A percentile compares a stretch with the other conserved stretches of the same genome.
Conservation (phyloP, 1,140 invertebrate species). For the Leucophenga varia region DNA sequence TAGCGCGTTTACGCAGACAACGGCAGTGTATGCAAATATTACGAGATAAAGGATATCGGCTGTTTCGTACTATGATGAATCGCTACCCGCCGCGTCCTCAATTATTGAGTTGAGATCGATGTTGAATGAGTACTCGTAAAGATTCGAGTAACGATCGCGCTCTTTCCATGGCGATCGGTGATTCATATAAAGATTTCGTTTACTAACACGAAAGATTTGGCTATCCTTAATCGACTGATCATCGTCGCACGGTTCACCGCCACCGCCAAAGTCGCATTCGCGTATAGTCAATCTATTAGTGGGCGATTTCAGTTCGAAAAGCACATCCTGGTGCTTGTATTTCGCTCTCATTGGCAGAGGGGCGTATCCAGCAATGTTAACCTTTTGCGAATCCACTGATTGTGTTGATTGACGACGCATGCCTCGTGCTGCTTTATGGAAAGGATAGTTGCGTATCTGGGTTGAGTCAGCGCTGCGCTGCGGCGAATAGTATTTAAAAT, state of each 20-base stretch:
- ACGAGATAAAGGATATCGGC: constrained; percentile 9
- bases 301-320: constrained; percentile 52
- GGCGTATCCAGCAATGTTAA: constrained; percentile 45
- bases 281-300: constrained; percentile 55
- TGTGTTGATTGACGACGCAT: constrained; percentile 51
- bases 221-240: constrained; percentile 56
- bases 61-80: constrained; percentile 56
- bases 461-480: constrained; percentile 43
- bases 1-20: constrained; percentile 8
- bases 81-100: constrained; percentile 55
- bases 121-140: constrained; percentile 56
- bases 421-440: constrained; percentile 42
- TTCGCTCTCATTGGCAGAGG: constrained; percentile 46
- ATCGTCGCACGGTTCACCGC: constrained; percentile 55
- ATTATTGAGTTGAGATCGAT: constrained; percentile 56
- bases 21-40: constrained; percentile 15
- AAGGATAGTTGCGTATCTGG: constrained; percentile 43
- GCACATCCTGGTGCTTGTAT: constrained; percentile 51
- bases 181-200: constrained; percentile 57
- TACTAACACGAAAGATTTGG: constrained; percentile 57
- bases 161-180: constrained; percentile 54
- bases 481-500: constrained; percentile 54
- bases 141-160: constrained; percentile 54
- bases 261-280: constrained; percentile 55
- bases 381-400: constrained; percentile 52